A percentile compares a stretch with the other conserved stretches of the same genome.
Conservation (phyloP, 2,113 vertebrate species). For the Rhegmatorhina hoffmannsi region DNA sequence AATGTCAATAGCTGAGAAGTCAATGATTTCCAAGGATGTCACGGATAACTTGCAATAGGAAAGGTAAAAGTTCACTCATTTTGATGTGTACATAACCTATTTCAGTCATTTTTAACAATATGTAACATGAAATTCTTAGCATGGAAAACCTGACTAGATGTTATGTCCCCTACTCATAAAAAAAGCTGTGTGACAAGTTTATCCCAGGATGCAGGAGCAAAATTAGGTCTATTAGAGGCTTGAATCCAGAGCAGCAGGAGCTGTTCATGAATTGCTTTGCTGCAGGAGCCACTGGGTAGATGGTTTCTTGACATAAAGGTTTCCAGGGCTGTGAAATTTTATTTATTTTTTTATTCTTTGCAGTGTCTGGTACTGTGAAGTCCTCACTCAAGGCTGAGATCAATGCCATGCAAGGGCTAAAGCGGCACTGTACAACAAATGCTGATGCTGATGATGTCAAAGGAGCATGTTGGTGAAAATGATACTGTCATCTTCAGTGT, state of each 20-base stretch:
- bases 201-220: not conserved
- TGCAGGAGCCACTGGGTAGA: not conserved
- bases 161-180: slow-evolving; percentile 6
- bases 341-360: not conserved
- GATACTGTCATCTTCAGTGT: not conserved
- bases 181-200: slow-evolving; percentile 8
- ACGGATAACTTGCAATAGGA: slow-evolving; percentile 68
- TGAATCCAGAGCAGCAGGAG: not conserved
- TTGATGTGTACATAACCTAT: slow-evolving; percentile 65
- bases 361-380: not conserved
- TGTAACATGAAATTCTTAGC: slow-evolving; percentile 63
- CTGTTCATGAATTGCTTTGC: not conserved
- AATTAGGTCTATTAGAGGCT: not conserved
- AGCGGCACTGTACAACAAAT: not conserved
- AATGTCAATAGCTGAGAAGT: slow-evolving; percentile 69
- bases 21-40: slow-evolving; percentile 76
- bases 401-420: not conserved
- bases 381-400: not conserved
- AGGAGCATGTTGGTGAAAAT: not conserved
- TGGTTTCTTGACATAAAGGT: not conserved
- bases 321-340: not conserved
- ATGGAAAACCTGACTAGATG: slow-evolving; percentile 38
- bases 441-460: not conserved
- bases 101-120: slow-evolving; percentile 72
- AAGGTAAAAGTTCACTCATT: slow-evolving; percentile 74